phyloP scores from a whole-genome alignment of 2,797 vertebrate species.

The Vireo griseus region DNA sequence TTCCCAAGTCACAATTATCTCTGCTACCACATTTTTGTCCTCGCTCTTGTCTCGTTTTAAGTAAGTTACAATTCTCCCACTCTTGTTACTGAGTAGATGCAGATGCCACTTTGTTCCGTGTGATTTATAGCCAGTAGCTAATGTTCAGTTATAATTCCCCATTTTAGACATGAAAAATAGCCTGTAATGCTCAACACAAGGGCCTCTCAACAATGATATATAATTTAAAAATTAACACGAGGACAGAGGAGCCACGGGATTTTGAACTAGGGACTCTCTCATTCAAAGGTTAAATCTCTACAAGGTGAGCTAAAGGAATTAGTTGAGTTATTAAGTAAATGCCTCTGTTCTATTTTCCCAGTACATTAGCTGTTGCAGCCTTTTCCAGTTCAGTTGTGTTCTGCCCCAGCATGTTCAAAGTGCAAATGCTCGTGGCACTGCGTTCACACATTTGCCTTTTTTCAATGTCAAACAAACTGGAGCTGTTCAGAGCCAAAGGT shows the following conservation, averaged over 20 bases:
- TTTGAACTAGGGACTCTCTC: slow-evolving; percentile 69
- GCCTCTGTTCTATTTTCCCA: slow-evolving; percentile 36
- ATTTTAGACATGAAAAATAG: slow-evolving; percentile 69
- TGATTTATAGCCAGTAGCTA: slow-evolving; percentile 57
- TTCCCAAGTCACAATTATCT: background rate
- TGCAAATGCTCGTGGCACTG: slow-evolving; percentile 47
- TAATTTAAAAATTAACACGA: slow-evolving; percentile 78
- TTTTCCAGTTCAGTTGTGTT: slow-evolving; percentile 62
- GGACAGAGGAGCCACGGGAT: slow-evolving; percentile 61
- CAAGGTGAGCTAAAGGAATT: slow-evolving; percentile 69
- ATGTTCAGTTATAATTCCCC: slow-evolving; percentile 68
- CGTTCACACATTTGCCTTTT: slow-evolving; percentile 44
- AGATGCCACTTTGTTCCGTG: background rate
- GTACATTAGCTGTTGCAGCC: slow-evolving; percentile 44
- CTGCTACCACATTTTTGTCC: background rate
- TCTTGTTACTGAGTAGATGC: background rate
- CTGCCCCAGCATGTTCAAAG: slow-evolving; percentile 58
- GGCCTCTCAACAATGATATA: slow-evolving; percentile 69
- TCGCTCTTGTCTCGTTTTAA: background rate
- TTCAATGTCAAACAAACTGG: slow-evolving; percentile 32
- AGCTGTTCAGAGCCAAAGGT: slow-evolving; percentile 37
- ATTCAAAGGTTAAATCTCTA: slow-evolving; percentile 68
- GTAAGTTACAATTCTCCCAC: slow-evolving; percentile 17
- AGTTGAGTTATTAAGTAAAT: slow-evolving; percentile 63
- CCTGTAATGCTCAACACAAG: slow-evolving; percentile 57